These are phyloP conservation scores for Rhizomys pruinosus DNA, from an alignment of 2,113 vertebrate genomes.

Conservation along the genomic window DNA sequence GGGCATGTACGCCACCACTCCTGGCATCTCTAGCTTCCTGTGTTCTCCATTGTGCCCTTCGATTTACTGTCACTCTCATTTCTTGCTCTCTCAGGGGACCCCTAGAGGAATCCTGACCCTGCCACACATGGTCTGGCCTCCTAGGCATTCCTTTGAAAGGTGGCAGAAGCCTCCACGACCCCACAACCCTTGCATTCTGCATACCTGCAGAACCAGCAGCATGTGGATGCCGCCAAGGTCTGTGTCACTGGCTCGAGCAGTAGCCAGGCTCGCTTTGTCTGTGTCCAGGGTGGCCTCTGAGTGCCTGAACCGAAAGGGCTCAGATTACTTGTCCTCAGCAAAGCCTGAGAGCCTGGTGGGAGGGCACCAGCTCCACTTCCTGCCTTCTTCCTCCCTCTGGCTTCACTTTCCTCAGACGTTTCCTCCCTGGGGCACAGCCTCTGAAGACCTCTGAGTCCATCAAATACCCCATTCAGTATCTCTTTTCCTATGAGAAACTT, in stretches of 20 bases:
- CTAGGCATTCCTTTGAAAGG: not conserved
- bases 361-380: too few relatives aligned
- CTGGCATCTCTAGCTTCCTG: not conserved
- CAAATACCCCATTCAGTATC: accelerated
- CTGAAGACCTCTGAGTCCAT: not conserved
- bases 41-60: too few relatives aligned
- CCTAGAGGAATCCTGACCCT: not conserved
- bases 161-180: not conserved
- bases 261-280: not conserved
- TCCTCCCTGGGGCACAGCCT: not conserved
- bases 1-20: too few relatives aligned
- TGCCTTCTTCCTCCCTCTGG: not conserved
- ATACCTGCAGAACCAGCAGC: not conserved
- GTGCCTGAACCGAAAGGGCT: too few relatives aligned
- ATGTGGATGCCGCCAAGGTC: not conserved
- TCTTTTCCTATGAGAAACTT: too few relatives aligned
- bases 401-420: not conserved
- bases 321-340: not conserved
- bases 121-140: not conserved
- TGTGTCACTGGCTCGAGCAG: not conserved
- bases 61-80: not conserved
- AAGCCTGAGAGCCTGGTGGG: not conserved
- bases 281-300: too few relatives aligned
- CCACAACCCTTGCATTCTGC: too few relatives aligned
- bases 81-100: not conserved